A percentile compares a stretch with the other conserved stretches of the same genome.
Evolutionary conservation across 2,888 invertebrate genomes (phyloP).

Genomic region (Empis stercorea): DNA sequence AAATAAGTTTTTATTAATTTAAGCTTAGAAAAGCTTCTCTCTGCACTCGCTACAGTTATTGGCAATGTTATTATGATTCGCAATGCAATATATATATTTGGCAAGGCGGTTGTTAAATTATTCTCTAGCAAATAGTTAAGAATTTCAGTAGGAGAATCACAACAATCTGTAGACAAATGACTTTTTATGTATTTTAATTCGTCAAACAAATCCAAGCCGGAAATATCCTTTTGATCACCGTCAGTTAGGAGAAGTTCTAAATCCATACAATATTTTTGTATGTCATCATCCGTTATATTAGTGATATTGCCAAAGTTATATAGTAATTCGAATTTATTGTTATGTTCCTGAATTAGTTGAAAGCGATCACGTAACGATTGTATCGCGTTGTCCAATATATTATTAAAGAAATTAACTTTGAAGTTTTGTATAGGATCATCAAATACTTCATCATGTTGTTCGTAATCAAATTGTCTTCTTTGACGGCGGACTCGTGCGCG

Average conservation of each 20-base stretch:
- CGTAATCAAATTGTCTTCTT: no score
- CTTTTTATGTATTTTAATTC: neutral
- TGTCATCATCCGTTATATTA: conserved; percentile 1
- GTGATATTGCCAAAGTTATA: conserved; percentile 2
- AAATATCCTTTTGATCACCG: neutral
- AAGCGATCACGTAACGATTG: neutral
- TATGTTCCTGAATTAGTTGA: conserved; percentile 3
- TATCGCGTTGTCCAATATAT: neutral
- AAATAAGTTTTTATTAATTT: conserved; percentile 2
- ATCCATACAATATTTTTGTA: neutral
- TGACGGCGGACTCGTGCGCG: no score
- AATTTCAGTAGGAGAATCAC: conserved; percentile 1
- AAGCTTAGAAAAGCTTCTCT: conserved; percentile 1
- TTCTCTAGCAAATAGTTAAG: neutral
- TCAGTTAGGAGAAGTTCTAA: neutral
- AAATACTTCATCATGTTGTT: no score
- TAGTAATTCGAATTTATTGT: conserved; percentile 1
- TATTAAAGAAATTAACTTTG: neutral
- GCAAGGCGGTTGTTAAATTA: conserved; percentile 1
- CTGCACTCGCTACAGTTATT: conserved; percentile 1
- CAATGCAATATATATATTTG: neutral
- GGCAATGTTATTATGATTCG: conserved; percentile 1
- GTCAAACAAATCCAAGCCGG: neutral
- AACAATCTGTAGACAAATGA: neutral
- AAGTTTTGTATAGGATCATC: neutral